Evolutionary conservation across 1,140 invertebrate species (phyloP), one percentile per base, ranked within the genome.

Genomic region (Lutraria rhynchaena): DNA sequence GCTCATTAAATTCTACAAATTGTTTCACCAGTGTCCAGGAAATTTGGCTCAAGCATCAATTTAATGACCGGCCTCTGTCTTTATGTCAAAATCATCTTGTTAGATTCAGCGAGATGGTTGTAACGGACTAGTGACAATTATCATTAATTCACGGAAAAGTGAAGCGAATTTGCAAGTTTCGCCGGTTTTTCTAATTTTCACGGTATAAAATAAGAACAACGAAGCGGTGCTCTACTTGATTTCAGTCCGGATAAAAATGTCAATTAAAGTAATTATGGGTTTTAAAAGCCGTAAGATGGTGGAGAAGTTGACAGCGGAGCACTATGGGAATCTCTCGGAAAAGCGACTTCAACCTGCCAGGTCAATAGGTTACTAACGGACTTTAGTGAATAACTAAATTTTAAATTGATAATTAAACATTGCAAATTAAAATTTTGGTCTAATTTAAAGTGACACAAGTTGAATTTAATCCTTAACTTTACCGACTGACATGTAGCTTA

Each of bases 1-100:
- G 60, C 76, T 80, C 76, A 60, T 80, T 80, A 80, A 80, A 69
- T 37, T 80, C 49, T 70, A 80, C 76, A 80, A 74, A 74, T 74
- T 60, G 71, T 57, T 74, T 74, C 71, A 67, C 41, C 55, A 60
- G 44, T 31, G 61, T 46, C 35, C 44, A 57, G 53, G n/a, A 60
- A 57, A 46, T 24, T 22, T 27, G 63, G 24, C 24, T 51, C 53
- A 57, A 49, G 76, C 76, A 80, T 46, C 65, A 33, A 13, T 58
- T 80, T 80, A 80, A 80, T 80, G 51, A 69, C 76, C 27, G 7
- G 9, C 22, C 65, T 19, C n/a, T 67, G 65, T 44, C 17, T 46
- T 31, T n/a, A 69, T 49, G 53, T 67, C 63, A 67, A 46, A 27
- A 67, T 46, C 24, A 24, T 46, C 63, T 46, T 67, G 63, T 55